Conservation (phyloP, 2,113 vertebrate species). For the Austrofundulus limnaeus region DNA sequence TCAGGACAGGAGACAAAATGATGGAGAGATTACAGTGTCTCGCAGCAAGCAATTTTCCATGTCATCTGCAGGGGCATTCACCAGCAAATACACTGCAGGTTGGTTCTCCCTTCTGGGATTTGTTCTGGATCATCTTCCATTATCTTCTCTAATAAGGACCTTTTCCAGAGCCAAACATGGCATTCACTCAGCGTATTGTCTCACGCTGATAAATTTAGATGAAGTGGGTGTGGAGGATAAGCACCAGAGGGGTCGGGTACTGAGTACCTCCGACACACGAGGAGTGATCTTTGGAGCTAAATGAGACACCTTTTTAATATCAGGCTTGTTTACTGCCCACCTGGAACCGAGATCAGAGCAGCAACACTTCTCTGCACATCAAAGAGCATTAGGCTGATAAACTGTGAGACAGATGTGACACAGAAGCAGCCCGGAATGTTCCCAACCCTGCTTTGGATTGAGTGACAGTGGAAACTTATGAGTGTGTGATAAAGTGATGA, state of each 20-base stretch:
- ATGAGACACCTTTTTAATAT: slow-evolving; percentile 56
- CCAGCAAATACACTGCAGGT: slow-evolving; percentile 40
- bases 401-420: slow-evolving; percentile 25
- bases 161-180: slow-evolving; percentile 29
- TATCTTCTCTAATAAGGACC: slow-evolving; percentile 44
- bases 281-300: slow-evolving; percentile 52
- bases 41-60: slow-evolving; percentile 54
- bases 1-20: slow-evolving; percentile 40
- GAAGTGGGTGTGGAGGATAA: slow-evolving; percentile 23
- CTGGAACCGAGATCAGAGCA: slow-evolving; percentile 64
- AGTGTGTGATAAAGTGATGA: slow-evolving; percentile 20
- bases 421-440: slow-evolving; percentile 29
- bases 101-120: slow-evolving; percentile 45
- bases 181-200: slow-evolving; percentile 39
- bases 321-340: slow-evolving; percentile 51
- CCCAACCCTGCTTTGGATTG: slow-evolving; percentile 35
- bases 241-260: slow-evolving; percentile 25
- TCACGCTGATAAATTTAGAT: slow-evolving; percentile 53
- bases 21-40: slow-evolving; percentile 64
- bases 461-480: slow-evolving; percentile 26
- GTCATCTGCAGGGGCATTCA: slow-evolving; percentile 52
- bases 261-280: slow-evolving; percentile 40
- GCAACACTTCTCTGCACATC: slow-evolving; percentile 50
- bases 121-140: slow-evolving; percentile 56
- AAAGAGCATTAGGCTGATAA: no score